Conservation (phyloP, 2,797 vertebrate species). For the Ibycter americanus region DNA sequence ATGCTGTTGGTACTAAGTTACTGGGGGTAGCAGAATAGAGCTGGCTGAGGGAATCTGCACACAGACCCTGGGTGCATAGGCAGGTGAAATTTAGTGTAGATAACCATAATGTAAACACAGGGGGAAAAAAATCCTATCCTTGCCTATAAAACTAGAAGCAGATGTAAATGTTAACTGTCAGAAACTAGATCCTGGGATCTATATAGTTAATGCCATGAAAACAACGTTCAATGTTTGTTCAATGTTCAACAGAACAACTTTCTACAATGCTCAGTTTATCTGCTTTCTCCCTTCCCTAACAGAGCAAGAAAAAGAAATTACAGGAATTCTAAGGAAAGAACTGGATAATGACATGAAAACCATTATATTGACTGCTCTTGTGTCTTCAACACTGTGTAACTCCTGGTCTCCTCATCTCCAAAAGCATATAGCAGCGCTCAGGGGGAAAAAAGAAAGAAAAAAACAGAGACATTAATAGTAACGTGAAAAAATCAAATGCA, state of each 20-base stretch:
- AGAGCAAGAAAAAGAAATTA: background rate
- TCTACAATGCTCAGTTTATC: background rate
- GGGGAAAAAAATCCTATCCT: background rate
- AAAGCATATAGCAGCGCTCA: background rate
- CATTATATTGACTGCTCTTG: background rate
- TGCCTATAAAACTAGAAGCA: background rate
- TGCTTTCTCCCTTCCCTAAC: background rate
- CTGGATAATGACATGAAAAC: background rate
- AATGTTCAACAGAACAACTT: background rate
- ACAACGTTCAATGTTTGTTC: background rate
- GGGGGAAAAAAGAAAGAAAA: background rate
- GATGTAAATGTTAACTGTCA: background rate
- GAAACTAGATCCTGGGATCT: background rate
- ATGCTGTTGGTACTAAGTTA: background rate
- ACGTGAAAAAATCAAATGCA: background rate
- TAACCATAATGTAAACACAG: background rate
- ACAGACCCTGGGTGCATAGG: background rate
- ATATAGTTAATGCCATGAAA: background rate
- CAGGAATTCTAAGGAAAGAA: background rate
- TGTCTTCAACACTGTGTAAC: background rate
- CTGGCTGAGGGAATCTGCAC: background rate
- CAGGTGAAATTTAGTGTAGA: background rate
- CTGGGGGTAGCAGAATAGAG: background rate
- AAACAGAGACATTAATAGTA: background rate
- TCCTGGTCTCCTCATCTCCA: background rate